A percentile compares a stretch with the other conserved stretches of the same genome.
Evolutionary conservation across 2,113 vertebrate species (phyloP).

Genomic region (Otis tarda): DNA sequence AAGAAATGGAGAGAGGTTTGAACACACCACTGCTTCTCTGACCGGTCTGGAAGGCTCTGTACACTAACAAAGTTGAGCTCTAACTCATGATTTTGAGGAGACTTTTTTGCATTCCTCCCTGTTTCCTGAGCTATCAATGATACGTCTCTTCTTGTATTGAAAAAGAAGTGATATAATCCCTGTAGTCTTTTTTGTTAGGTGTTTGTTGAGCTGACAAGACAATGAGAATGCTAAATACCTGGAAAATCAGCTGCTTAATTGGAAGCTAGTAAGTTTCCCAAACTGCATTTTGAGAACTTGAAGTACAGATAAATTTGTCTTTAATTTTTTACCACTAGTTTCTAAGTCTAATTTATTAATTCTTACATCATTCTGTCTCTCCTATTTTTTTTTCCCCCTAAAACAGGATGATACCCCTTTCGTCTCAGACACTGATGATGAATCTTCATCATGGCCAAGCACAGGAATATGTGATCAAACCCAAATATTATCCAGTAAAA

Average conservation of each 20-base stretch:
- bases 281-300: background rate
- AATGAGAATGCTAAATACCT: background rate
- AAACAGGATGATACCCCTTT: constrained; percentile 81
- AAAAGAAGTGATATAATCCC: background rate
- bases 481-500: constrained; percentile 87
- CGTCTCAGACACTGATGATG: constrained; percentile 81
- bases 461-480: constrained; percentile 89
- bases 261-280: background rate
- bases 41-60: background rate
- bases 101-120: background rate
- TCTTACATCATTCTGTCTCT: background rate
- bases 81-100: background rate
- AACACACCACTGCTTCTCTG: background rate
- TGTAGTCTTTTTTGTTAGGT: background rate
- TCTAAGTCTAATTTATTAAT: background rate
- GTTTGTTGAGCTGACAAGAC: background rate
- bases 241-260: background rate
- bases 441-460: constrained; percentile 83
- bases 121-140: background rate
- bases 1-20: background rate
- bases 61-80: background rate
- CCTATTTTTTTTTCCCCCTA: background rate
- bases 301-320: background rate
- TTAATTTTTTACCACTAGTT: background rate
- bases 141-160: background rate